Percentiles rank a stretch among this genome's conserved stretches.
Evolutionary conservation across 2,797 vertebrate species (phyloP).

Genomic region (Malurus splendens): DNA sequence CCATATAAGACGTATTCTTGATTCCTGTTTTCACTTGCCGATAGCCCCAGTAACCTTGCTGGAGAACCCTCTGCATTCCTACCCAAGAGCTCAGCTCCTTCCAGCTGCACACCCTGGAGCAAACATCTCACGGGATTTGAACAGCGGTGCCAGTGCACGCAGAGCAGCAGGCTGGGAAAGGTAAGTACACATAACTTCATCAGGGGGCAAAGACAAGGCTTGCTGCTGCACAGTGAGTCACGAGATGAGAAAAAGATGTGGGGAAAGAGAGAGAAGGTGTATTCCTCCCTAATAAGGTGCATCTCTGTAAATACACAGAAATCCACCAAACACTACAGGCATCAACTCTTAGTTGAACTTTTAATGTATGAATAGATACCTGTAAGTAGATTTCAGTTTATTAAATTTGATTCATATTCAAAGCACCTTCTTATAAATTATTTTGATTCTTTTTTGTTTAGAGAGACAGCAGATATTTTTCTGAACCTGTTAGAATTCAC

Average conservation of each 20-base stretch:
- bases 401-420: neutral
- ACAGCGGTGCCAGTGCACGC: fast-evolving
- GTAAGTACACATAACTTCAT: neutral
- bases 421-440: neutral
- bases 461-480: neutral
- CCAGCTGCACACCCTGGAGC: neutral
- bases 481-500: neutral
- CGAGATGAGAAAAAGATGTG: neutral
- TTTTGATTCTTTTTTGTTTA: neutral
- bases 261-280: neutral
- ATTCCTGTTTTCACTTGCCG: neutral
- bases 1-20: neutral
- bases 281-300: neutral
- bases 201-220: neutral
- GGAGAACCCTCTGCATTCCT: neutral
- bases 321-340: neutral
- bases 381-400: neutral
- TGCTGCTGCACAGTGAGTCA: neutral
- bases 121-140: neutral
- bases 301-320: neutral
- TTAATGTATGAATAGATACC: neutral
- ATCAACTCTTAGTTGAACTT: neutral
- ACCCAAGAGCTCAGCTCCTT: neutral
- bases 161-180: neutral
- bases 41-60: neutral